These are phyloP conservation scores for Lycodopsis pacificus DNA, from an alignment of 2,797 vertebrate genomes.

Conservation along the genomic window DNA sequence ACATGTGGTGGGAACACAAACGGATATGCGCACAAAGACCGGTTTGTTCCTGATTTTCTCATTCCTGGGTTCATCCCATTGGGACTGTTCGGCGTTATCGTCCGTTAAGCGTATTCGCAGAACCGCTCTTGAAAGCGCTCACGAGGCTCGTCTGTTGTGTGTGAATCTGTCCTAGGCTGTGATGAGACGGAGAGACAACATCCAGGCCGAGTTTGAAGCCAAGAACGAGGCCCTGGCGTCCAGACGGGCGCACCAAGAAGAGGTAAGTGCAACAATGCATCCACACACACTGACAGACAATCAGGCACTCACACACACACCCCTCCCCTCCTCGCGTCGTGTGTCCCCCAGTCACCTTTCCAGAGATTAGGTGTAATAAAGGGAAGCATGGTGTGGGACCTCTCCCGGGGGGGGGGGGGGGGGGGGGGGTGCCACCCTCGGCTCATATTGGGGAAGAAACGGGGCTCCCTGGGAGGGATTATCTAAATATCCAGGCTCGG, in stretches of 20 bases:
- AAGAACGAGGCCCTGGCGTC: conserved; percentile 87
- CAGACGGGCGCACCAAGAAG: conserved; percentile 87
- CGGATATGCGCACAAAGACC: neutral
- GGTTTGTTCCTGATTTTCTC: too few relatives aligned
- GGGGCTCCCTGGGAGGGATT: conserved; percentile 67
- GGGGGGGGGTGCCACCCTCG: conserved; percentile 25
- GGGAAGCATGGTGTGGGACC: conserved; percentile 44
- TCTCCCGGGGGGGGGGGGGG: conserved; percentile 26
- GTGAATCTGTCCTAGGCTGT: conserved; percentile 83
- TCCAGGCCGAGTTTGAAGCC: conserved; percentile 92
- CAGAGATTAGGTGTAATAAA: conserved; percentile 81
- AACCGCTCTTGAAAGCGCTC: neutral
- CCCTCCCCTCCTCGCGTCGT: neutral
- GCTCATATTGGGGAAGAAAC: conserved; percentile 62
- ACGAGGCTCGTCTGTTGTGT: neutral
- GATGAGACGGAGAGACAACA: conserved; percentile 93
- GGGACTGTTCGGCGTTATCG: neutral
- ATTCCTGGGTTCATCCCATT: too few relatives aligned
- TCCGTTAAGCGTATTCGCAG: neutral
- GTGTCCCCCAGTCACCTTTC: conserved; percentile 50
- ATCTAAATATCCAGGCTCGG: conserved; percentile 71
- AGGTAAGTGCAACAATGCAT: conserved; percentile 82
- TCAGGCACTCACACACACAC: conserved; percentile 15
- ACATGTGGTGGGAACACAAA: neutral
- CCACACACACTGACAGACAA: conserved; percentile 6